phyloP scores from a whole-genome alignment of 2,113 vertebrate species.

The Picathartes gymnocephalus region DNA sequence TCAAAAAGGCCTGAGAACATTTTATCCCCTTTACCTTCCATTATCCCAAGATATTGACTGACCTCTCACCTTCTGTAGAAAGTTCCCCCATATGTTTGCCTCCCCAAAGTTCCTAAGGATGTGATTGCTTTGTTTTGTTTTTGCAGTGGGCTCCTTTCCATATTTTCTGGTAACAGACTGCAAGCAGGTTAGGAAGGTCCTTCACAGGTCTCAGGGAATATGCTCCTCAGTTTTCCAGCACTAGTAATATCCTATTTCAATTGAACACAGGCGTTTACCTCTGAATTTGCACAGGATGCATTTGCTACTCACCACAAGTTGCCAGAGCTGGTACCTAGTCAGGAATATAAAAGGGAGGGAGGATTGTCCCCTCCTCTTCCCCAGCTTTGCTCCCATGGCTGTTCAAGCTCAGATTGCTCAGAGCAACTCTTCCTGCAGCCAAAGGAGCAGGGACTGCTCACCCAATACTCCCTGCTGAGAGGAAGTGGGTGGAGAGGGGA shows the following conservation, averaged over 20 bases:
- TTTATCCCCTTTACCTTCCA: not conserved
- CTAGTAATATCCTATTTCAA: not conserved
- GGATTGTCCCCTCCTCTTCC: not conserved
- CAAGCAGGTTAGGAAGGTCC: not conserved
- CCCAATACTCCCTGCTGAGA: slow-evolving; percentile 3
- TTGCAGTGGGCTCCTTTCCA: not conserved
- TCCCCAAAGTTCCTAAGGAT: slow-evolving; percentile 45
- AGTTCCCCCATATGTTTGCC: not conserved
- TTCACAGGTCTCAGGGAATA: not conserved
- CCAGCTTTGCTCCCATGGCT: not conserved
- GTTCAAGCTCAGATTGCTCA: not conserved
- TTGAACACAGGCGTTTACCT: not conserved
- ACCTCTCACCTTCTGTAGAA: not conserved
- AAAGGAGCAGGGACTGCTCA: not conserved
- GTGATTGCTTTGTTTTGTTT: slow-evolving; percentile 38
- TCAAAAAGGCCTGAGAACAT: slow-evolving; percentile 4
- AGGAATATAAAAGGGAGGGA: not conserved
- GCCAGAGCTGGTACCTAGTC: not conserved
- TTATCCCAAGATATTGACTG: slow-evolving; percentile 25
- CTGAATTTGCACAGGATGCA: not conserved
- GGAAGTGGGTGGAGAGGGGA: not conserved
- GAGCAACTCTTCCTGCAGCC: not conserved
- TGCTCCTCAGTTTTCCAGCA: not conserved
- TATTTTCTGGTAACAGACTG: not conserved
- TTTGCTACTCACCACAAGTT: not conserved